A percentile compares a stretch with the other conserved stretches of the same genome.
phyloP scores from a whole-genome alignment of 1,140 invertebrate genomes.

The Hylaeus volcanicus region DNA sequence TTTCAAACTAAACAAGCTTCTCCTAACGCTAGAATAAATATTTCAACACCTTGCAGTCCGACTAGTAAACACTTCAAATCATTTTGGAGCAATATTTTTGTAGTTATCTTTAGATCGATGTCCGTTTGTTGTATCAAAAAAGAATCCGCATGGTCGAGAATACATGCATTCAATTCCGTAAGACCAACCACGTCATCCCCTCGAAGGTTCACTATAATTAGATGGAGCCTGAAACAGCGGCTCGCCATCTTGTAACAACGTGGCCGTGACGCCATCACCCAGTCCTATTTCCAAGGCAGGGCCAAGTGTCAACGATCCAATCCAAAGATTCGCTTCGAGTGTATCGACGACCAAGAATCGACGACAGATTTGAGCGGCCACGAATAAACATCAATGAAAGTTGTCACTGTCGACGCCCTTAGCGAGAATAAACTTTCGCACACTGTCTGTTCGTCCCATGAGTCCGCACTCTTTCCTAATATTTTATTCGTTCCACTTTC shows the following conservation, averaged over 20 bases:
- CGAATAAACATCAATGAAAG: not conserved
- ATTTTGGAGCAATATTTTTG: not conserved
- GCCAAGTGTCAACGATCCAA: conserved; percentile 26
- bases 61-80: too few species aligned
- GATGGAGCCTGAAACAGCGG: conserved; percentile 1
- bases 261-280: conserved; percentile 27
- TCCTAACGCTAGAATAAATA: too few species aligned
- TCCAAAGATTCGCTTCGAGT: conserved; percentile 21
- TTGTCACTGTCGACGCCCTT: not conserved
- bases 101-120: too few species aligned
- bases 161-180: not conserved
- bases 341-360: not conserved
- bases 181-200: not conserved
- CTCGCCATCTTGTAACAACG: conserved; percentile 31
- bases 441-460: too few species aligned
- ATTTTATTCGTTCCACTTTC: too few species aligned
- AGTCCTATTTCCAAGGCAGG: conserved; percentile 35
- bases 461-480: too few species aligned
- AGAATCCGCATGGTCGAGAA: not conserved
- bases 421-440: not conserved
- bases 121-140: not conserved
- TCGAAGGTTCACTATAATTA: conserved; percentile 52
- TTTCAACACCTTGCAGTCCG: too few species aligned
- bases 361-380: not conserved
- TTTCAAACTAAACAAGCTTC: too few species aligned